Conservation (phyloP, 2,113 vertebrate genomes). For the Serinus canaria region DNA sequence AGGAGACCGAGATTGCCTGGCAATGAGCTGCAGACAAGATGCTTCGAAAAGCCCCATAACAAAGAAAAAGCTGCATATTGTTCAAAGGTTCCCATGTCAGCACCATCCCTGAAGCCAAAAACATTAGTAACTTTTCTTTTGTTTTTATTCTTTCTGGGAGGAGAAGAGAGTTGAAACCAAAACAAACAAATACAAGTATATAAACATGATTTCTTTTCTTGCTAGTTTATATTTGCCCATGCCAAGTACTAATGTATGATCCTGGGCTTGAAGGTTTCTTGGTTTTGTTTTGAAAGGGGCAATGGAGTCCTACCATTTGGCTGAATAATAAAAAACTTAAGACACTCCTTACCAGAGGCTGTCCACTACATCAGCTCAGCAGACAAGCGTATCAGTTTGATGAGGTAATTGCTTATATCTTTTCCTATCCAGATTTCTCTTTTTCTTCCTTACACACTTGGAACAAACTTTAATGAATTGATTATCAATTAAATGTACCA, state of each 20-base stretch:
- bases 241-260: not conserved
- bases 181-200: not conserved
- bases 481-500: slow-evolving; percentile 1
- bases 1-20: slow-evolving; percentile 1
- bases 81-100: slow-evolving; percentile 33
- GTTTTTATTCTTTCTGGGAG: not conserved
- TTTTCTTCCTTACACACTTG: slow-evolving; percentile 33
- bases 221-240: not conserved
- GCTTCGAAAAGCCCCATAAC: not conserved
- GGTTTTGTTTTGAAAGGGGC: not conserved
- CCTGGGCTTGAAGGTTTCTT: not conserved
- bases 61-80: not conserved
- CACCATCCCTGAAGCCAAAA: slow-evolving; percentile 16
- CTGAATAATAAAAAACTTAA: not conserved
- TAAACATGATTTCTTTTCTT: not conserved
- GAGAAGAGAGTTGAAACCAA: not conserved
- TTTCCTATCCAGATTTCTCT: not conserved
- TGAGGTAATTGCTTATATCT: slow-evolving; percentile 6
- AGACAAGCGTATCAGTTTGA: not conserved
- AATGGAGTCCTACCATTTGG: not conserved
- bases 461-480: slow-evolving; percentile 31
- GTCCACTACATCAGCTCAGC: slow-evolving; percentile 3
- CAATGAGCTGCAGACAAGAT: slow-evolving; percentile 18
- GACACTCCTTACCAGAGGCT: not conserved
- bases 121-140: not conserved